Evolutionary conservation across 2,888 invertebrate species (phyloP), one percentile per base, ranked within the genome.

Genomic region (Bursaphelenchus okinawaensis): DNA sequence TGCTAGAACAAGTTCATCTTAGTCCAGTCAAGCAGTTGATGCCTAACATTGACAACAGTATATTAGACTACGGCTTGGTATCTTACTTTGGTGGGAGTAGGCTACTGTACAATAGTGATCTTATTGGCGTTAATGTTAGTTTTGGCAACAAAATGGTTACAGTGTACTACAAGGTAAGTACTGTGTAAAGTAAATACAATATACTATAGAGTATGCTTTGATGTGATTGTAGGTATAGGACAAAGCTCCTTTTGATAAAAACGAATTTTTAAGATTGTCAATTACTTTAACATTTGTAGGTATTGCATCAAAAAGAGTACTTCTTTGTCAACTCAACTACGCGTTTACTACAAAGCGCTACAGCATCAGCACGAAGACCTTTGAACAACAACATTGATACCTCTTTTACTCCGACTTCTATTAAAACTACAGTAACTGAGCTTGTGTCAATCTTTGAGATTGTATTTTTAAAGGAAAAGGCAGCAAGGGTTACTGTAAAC

Each of bases 81-180:
- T 24, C 24, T 27, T 54, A 54, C 7, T 54, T 54, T 54, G 16
- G 26, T n/a, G 26, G 12, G 12, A 26, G 16, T 51, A 68, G 74
- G 40, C 60, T 74, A 7, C 66, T 74, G 52, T 70, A 74, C 60
- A 71, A 69, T 28, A 58, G 68, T 51, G 74, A 74, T 62, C 31
- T 74, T 4, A 56, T 74, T 20, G 22, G 58, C 7, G 55, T 62
- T 2, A 19, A 62, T 4, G n/a, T n/a, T 12, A 23, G 9, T 19
- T 1, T 20, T 20, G 19, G 52, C 12, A 19, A 8, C 3, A 8
- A 20, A 6, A 62, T 9, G 1, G 9, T 9, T 12, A 22, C 63
- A 1, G 23, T 52, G 12, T 62, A 51, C 31, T 62, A 24, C 26
- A 60, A 55, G 62, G 20, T 52, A 20, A 27, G 20, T 20, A 7